Evolutionary conservation across 2,797 vertebrate species (phyloP), one percentile per base, ranked within the genome.

Genomic region (Sebastes nivosus): DNA sequence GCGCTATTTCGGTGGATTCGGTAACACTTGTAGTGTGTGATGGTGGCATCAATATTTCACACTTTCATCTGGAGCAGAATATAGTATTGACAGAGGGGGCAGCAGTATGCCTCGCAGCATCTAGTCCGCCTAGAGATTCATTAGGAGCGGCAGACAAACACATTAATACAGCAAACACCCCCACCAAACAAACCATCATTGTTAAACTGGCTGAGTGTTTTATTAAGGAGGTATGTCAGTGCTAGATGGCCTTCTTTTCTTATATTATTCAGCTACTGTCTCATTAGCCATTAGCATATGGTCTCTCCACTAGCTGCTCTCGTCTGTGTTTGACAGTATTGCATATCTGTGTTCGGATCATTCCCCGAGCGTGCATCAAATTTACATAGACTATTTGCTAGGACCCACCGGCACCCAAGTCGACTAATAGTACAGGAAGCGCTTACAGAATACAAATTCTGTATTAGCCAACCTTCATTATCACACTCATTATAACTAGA

Each of bases 281-380:
- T 89, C 72, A 87, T 89, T 89, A 78, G 5, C 55, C 13, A 38
- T 65, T 75, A 83, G 69, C 60, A 69, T 50, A 58, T n/a, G 50
- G 13, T 38, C 64, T 54, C 61, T 84, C 61, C 34, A 67, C n/a
- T 61, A 16, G 59, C 38, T 63, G 58, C 34, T 69, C 54, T 65
- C 50, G 25, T 64, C 66, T 75, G 59, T 66, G 63, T 74, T 82
- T 76, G 77, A 76, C 72, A 80, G 63, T 66, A 52, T 69, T 69
- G 67, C 38, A 38, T 77, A 65, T 77, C 61, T 77, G 36, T 85
- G 59, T 81, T 76, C 2, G 52, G 13, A 73, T 76, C 59, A 84
- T 73, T 84, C 85, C 71, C 78, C 59, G 29, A 52, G 67, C 9
- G 5, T 67, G 50, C 68, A 79, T 80, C 25, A 52, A n/a, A 90